These are phyloP conservation scores for Rostratula benghalensis DNA, from an alignment of 2,113 vertebrate genomes.

Conservation along the genomic window DNA sequence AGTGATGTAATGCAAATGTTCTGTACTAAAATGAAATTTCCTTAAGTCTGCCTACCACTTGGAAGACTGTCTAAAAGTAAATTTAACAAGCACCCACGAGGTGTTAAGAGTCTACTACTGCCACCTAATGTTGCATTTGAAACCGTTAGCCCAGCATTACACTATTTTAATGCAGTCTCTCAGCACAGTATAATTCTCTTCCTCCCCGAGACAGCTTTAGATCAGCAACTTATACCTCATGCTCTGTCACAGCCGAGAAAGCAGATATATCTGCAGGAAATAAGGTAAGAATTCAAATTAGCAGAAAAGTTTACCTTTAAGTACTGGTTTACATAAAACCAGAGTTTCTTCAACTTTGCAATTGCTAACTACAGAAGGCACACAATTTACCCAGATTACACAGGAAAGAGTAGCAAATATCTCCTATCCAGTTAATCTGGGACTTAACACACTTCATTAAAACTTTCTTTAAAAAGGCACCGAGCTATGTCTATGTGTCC, in stretches of 20 bases:
- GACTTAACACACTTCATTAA: neutral
- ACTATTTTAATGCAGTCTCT: neutral
- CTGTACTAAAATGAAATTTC: neutral
- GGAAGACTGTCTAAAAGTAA: neutral
- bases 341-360: neutral
- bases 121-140: neutral
- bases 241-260: neutral
- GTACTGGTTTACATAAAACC: neutral
- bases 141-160: neutral
- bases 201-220: neutral
- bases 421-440: neutral
- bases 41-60: neutral
- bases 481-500: neutral
- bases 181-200: neutral
- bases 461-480: neutral
- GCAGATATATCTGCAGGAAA: neutral
- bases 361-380: neutral
- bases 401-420: neutral
- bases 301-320: neutral
- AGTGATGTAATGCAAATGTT: neutral
- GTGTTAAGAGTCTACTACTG: constrained; percentile 1
- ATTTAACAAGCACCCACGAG: neutral
- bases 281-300: neutral
- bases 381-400: neutral
- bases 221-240: neutral